Conservation (phyloP, 2,797 vertebrate genomes). For the Kryptolebias ocellatus region DNA sequence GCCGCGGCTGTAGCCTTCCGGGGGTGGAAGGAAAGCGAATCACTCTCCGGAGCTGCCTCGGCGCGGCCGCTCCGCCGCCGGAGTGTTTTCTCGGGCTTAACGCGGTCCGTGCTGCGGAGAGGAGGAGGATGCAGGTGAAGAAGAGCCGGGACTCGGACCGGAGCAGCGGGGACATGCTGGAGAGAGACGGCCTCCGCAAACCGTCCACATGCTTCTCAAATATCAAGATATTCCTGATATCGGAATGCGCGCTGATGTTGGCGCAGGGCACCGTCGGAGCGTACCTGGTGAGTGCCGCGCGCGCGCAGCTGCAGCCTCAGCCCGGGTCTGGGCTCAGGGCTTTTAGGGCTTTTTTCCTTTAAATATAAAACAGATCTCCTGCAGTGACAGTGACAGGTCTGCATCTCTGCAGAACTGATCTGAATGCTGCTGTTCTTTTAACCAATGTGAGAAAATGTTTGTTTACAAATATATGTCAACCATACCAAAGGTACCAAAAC, state of each 20-base stretch:
- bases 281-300: conserved; percentile 92
- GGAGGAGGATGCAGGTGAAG: conserved; percentile 84
- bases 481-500: too few relatives aligned
- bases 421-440: too few relatives aligned
- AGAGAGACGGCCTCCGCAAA: conserved; percentile 82
- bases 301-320: background rate
- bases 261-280: conserved; percentile 97
- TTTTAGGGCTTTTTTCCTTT: too few relatives aligned
- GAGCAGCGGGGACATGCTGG: conserved; percentile 81
- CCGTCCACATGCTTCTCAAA: conserved; percentile 92
- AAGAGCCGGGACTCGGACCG: conserved; percentile 73
- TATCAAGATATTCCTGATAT: conserved; percentile 96
- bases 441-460: too few relatives aligned
- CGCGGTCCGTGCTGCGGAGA: too few relatives aligned
- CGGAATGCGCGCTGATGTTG: conserved; percentile 98
- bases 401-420: too few relatives aligned
- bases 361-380: too few relatives aligned
- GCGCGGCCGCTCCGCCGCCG: background rate
- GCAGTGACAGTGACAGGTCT: too few relatives aligned
- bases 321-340: background rate
- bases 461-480: too few relatives aligned
- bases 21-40: conserved; percentile 16
- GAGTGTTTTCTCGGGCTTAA: conserved; percentile 32
- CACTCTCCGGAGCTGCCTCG: conserved; percentile 30
- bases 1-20: conserved; percentile 56